Percentiles rank a stretch among this genome's conserved stretches.
phyloP scores from a whole-genome alignment of 1,140 invertebrate genomes.

The Euborellia annulipes region DNA sequence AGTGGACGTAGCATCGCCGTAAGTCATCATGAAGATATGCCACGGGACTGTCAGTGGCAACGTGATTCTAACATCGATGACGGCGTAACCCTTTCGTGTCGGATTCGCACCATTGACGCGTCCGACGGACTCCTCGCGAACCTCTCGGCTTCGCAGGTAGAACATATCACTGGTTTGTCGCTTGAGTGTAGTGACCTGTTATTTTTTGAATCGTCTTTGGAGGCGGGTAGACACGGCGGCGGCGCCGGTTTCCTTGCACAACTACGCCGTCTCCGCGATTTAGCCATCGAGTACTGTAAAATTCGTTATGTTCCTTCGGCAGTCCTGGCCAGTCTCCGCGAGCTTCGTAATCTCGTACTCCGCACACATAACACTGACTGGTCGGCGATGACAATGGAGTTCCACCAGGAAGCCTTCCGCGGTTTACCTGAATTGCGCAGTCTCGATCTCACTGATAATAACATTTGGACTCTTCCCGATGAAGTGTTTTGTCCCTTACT shows the following conservation, averaged over 20 bases:
- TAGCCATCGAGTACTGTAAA: constrained; percentile 63
- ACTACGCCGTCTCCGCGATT: constrained; percentile 45
- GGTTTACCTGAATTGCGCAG: constrained; percentile 48
- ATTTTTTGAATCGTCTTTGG: constrained; percentile 58
- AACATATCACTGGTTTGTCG: constrained; percentile 46
- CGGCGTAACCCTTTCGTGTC: constrained; percentile 37
- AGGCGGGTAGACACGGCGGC: constrained; percentile 33
- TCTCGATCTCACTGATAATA: constrained; percentile 62
- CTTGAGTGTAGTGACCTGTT: constrained; percentile 64
- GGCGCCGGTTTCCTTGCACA: constrained; percentile 46
- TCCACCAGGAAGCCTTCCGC: constrained; percentile 50
- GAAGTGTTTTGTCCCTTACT: constrained; percentile 58
- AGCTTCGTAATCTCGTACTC: constrained; percentile 48
- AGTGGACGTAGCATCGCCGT: no score
- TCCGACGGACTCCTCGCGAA: constrained; percentile 51
- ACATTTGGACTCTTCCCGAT: constrained; percentile 57
- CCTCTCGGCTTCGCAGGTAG: constrained; percentile 41
- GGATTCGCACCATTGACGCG: constrained; percentile 50
- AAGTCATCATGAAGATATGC: no score
- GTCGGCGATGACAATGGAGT: constrained; percentile 58
- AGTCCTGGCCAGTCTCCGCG: constrained; percentile 45
- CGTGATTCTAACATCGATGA: no score
- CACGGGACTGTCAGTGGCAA: no score
- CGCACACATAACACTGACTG: constrained; percentile 64
- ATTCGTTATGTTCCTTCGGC: constrained; percentile 52